These are phyloP conservation scores for Cervus canadensis DNA, from an alignment of 2,113 vertebrate species.

Conservation along the genomic window DNA sequence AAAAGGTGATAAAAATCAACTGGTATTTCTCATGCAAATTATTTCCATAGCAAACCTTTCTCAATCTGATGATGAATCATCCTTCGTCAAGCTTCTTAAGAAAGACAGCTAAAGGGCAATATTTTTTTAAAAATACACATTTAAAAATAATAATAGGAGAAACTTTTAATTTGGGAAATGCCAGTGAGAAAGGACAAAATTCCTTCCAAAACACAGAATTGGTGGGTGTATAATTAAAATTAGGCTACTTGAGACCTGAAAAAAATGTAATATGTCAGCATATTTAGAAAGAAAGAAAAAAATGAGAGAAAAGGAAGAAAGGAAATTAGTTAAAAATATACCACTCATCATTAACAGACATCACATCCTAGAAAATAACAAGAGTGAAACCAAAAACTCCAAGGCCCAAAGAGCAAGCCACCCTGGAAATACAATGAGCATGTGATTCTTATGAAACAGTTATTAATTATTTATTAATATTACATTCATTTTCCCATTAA, in stretches of 20 bases:
- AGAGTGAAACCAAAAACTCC: not conserved
- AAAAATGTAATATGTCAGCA: not conserved
- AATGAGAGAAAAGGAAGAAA: not conserved
- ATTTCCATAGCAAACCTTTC: not conserved
- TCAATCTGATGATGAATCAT: conserved; percentile 42
- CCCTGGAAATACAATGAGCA: not conserved
- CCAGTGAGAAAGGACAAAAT: conserved; percentile 28
- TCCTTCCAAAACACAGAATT: not conserved
- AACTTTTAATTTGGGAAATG: conserved; percentile 9
- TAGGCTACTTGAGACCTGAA: not conserved
- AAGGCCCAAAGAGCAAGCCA: not conserved
- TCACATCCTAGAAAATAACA: not conserved
- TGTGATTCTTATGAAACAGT: not conserved
- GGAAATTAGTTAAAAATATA: not conserved
- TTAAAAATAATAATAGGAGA: conserved; percentile 17
- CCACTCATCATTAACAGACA: not conserved
- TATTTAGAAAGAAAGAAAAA: not conserved
- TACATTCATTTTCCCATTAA: not conserved
- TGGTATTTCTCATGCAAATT: conserved; percentile 41
- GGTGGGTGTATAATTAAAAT: not conserved
- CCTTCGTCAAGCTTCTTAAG: not conserved
- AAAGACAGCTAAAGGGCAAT: not conserved
- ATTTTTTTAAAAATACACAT: not conserved
- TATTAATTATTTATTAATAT: not conserved
- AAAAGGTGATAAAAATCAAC: conserved; percentile 30